phyloP scores from a whole-genome alignment of 2,113 vertebrate species.

The Tyrannus savana region DNA sequence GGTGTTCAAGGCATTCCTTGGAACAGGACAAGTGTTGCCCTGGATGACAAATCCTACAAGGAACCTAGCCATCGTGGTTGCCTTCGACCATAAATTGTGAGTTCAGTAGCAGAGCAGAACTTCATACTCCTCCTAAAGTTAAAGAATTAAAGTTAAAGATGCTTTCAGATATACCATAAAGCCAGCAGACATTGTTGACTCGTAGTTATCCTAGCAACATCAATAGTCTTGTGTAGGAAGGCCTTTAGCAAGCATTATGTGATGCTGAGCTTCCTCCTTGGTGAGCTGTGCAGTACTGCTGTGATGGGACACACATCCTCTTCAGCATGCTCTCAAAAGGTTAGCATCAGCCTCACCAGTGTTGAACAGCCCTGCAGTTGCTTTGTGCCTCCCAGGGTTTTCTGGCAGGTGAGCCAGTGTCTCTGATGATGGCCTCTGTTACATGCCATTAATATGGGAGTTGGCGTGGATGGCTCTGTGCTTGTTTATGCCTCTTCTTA shows the following conservation, averaged over 20 bases:
- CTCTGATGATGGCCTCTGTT: background rate
- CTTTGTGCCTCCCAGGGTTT: background rate
- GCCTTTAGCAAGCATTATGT: background rate
- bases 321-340: fast-evolving
- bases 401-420: background rate
- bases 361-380: background rate
- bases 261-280: background rate
- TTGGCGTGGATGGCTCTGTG: background rate
- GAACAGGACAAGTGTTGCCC: background rate
- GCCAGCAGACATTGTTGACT: fast-evolving
- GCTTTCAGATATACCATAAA: background rate
- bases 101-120: background rate
- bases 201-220: fast-evolving
- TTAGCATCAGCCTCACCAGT: background rate
- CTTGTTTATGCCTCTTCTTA: background rate
- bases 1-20: background rate
- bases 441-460: fast-evolving
- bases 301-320: background rate
- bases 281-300: background rate
- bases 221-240: fast-evolving
- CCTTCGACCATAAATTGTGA: background rate
- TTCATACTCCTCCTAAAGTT: background rate
- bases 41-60: background rate
- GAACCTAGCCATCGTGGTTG: background rate
- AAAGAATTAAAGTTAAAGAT: background rate